phyloP scores from a whole-genome alignment of 2,888 invertebrate species.

The Hecatera dysodea region DNA sequence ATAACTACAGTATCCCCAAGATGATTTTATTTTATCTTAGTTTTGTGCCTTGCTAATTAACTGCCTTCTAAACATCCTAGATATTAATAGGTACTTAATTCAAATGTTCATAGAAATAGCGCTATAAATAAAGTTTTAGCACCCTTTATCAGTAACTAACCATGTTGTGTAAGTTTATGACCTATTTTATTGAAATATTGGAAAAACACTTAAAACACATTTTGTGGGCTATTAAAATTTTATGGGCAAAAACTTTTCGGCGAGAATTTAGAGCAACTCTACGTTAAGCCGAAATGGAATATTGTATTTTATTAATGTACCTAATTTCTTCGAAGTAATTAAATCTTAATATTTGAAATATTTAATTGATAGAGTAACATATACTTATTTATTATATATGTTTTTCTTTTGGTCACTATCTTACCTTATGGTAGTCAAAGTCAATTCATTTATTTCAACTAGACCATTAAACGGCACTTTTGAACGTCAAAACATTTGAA shows the following conservation, averaged over 20 bases:
- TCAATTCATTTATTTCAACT: too few species aligned
- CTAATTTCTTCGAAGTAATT: background rate
- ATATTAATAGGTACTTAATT: slow-evolving; percentile 16
- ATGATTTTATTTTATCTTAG: background rate
- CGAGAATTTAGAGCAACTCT: slow-evolving; percentile 4
- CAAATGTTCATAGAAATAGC: slow-evolving; percentile 22
- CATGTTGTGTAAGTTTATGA: slow-evolving; percentile 43
- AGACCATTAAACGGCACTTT: too few species aligned
- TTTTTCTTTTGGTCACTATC: too few species aligned
- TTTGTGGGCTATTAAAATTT: slow-evolving; percentile 48
- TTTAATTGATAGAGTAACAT: too few species aligned
- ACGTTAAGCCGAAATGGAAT: slow-evolving; percentile 2
- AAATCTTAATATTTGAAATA: too few species aligned
- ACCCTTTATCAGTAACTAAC: slow-evolving; percentile 46
- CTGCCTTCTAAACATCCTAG: background rate
- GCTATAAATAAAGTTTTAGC: slow-evolving; percentile 30
- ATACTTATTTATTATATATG: too few species aligned
- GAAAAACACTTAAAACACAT: slow-evolving; percentile 48
- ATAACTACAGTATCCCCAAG: background rate
- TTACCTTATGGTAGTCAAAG: too few species aligned
- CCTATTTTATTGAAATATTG: slow-evolving; percentile 57
- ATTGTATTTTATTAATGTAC: background rate
- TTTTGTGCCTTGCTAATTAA: slow-evolving; percentile 3
- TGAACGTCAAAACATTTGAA: too few species aligned
- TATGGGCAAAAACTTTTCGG: slow-evolving; percentile 38